Base-by-base conservation (phyloP, 2,888 invertebrate genomes). In the Nysson spinosus region DNA sequence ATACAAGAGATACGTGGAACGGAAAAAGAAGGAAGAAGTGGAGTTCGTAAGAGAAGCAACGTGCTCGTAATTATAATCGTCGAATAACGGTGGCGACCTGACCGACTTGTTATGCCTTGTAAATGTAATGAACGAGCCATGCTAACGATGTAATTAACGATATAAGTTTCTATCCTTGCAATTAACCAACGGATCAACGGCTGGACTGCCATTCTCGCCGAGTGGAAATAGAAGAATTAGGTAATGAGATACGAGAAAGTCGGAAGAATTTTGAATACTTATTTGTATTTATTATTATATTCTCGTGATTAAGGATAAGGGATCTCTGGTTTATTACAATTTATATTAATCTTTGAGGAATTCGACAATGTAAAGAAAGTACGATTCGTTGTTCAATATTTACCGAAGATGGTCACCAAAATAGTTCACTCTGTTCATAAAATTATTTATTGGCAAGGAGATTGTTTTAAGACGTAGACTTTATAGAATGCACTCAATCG, bases 31-130 rank as follows among this genome's bases (percentile, higher is more conserved):
- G 42, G 16, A 12, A 51, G 40, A 35, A 26, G 20, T 32, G 2
- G 26, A 42, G 42, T 9, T 7, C 17, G 42, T n/a, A 26, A 40
- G 11, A 35, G 44, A 34, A 43, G 22, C 30, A 49, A 14, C 46
- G 40, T 16, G 56, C 54, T 57, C 43, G 67, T 72, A 72, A 74
- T 72, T 67, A 63, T 66, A 65, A 69, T 63, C 57, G 64, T 50
- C 46, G 70, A 54, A 60, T 63, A 63, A 65, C 68, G 66, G 54
- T 37, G 63, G 43, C 44, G 19, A 60, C 55, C 28, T 42, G 62
- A 58, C 49, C 57, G 62, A 67, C 52, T 57, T 32, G 65, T 28
- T 20, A 49, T 32, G 26, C 42, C 39, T 61, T 61, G 64, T 50
- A 61, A 64, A 55, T 42, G 35, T 55, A 65, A 65, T 44, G 55